Conservation (phyloP, 2,113 vertebrate species). For the Phainopepla nitens region DNA sequence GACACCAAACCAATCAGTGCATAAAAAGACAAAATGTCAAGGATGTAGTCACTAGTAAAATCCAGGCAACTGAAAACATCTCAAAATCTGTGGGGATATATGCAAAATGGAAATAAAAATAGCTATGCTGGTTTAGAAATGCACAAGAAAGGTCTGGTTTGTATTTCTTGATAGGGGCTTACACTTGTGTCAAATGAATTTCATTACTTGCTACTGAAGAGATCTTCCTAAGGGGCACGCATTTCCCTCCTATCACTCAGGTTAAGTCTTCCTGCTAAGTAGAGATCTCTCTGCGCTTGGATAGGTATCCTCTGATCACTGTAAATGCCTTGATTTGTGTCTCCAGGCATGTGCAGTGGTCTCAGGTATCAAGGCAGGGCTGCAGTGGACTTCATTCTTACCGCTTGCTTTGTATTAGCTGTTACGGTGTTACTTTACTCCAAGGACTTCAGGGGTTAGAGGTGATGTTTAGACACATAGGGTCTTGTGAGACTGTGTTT, state of each 20-base stretch:
- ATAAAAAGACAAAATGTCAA: neutral
- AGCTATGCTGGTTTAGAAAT: neutral
- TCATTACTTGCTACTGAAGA: neutral
- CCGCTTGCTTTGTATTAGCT: neutral
- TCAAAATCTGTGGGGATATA: neutral
- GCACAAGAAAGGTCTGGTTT: neutral
- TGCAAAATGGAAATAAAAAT: neutral
- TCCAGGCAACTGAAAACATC: neutral
- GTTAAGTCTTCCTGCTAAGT: neutral
- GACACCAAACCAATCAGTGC: neutral
- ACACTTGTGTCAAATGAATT: neutral
- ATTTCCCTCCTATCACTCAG: neutral
- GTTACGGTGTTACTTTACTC: neutral
- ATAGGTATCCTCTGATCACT: neutral
- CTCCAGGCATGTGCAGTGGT: neutral
- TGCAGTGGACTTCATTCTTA: neutral
- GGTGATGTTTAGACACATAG: neutral
- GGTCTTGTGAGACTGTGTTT: neutral
- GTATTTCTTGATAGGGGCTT: neutral
- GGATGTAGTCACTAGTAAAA: neutral
- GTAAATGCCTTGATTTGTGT: neutral
- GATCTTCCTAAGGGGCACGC: neutral
- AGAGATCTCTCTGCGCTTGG: neutral
- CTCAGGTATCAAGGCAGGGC: neutral
- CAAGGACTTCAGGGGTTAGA: neutral